Percentiles rank a stretch among this genome's conserved stretches.
phyloP scores from a whole-genome alignment of 2,797 vertebrate species.

The Arnoldichthys spilopterus region DNA sequence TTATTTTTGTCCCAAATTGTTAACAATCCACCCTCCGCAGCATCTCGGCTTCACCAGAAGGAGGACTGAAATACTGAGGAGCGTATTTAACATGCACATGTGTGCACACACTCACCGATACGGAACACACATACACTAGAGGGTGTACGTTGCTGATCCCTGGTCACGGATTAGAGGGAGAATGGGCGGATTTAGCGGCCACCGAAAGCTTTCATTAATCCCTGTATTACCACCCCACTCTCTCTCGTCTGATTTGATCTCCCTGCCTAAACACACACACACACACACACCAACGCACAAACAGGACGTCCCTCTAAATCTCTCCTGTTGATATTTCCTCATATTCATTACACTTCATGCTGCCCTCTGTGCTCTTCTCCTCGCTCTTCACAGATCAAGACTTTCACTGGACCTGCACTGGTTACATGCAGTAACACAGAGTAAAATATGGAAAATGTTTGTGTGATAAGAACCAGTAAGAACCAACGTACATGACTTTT shows the following conservation, averaged over 20 bases:
- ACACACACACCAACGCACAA: conserved; percentile 3
- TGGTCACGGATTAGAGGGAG: conserved; percentile 47
- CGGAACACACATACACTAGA: conserved; percentile 33
- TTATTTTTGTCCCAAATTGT: no score
- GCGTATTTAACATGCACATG: not conserved
- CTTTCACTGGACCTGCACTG: not conserved
- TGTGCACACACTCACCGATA: not conserved
- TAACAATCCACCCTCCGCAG: not conserved
- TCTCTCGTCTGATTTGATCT: conserved; percentile 60
- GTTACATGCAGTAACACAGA: no score
- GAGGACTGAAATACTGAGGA: not conserved
- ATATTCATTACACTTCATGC: not conserved
- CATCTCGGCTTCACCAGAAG: not conserved
- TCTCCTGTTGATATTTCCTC: not conserved
- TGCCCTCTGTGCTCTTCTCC: not conserved
- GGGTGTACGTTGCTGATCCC: conserved; percentile 29
- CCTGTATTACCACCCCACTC: conserved; percentile 54
- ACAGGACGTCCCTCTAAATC: not conserved
- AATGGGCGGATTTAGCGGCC: conserved; percentile 61
- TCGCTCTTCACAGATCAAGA: not conserved
- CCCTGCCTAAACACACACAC: conserved; percentile 22
- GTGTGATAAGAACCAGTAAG: no score
- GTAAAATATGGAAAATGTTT: no score
- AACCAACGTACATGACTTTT: no score
- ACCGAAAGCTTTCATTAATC: conserved; percentile 69